Base-by-base conservation (phyloP, 2,888 invertebrate genomes). In the Rosalia funebris region DNA sequence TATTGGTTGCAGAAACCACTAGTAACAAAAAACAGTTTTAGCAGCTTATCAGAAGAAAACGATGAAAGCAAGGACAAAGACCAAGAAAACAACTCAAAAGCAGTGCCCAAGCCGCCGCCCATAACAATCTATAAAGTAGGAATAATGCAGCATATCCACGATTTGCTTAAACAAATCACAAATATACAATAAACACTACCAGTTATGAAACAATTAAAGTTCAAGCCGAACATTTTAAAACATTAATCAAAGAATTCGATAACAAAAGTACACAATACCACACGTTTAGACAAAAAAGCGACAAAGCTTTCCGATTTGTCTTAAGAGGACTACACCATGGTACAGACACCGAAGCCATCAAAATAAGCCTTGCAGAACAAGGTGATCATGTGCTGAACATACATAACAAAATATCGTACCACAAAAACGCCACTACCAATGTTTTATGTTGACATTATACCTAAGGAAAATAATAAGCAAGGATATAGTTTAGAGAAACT, bases 211-310 rank as follows among this genome's bases (percentile, higher is more conserved):
- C 34, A 34, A 34, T 34, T n/a, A 34, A 34, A n/a, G 34, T 34
- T 2, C 34, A 31, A 48, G 48, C 34, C n/a, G 16, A 14, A 36
- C 48, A 16, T 16, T 48, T 12, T 10, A 16, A 36, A 34, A 48
- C 34, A 48, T 12, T 48, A 9, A 48, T 48, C 17, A 32, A 16
- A 2, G 36, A 48, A 36, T 15, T 58, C 3, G 31, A 45, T 17
- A 42, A 3, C 11, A 54, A 31, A 56, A 57, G 52, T 42, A 48
- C 55, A 12, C 46, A 61, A 50, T 61, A 52, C 39, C 45, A 57
- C 37, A 61, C 61, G 45, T 56, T 52, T 45, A 42, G 32, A 37
- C 52, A 36, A 34, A 57, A 61, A 57, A 44, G n/a, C 36, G 57
- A 61, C 25, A 57, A 45, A 52, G 45, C 56, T 0, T 56, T 57